Evolutionary conservation across 2,113 vertebrate species (phyloP), one percentile per base, ranked within the genome.

Genomic region (Nanorana parkeri): DNA sequence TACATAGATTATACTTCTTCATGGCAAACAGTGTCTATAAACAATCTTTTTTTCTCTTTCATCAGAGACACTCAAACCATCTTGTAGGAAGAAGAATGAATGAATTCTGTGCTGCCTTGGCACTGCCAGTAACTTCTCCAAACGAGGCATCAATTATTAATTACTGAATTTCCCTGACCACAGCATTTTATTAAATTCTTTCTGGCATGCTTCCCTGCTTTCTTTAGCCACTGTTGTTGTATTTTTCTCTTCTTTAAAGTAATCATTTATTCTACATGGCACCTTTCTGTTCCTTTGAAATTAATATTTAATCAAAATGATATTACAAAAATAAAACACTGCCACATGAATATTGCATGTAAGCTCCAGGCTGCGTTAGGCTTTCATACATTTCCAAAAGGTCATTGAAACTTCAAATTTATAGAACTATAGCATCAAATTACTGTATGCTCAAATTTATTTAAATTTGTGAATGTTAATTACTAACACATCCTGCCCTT

Each of bases 241-340:
- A 51, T 81, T 54, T 71, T 52, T 29, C 32, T 32, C 4, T 41
- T 75, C 52, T 76, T 75, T 83, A 67, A 80, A 76, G 72, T 55
- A 83, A 83, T 83, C 72, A 76, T 83, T 83, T 76, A 76, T 83
- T 71, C 80, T 83, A 83, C 80, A 83, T 83, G 80, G 71, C 80
- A 83, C 80, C 80, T 83, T 83, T 83, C 80, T 52, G 61, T 76
- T 83, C 80, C 80, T 83, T 76, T 75, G 63, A 83, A 83, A 83
- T 83, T 76, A 83, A 83, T 83, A 83, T 83, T 83, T 83, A 83
- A 83, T 83, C 72, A 83, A 83, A 83, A 76, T 83, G 80, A 83
- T 83, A 83, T 83, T 83, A 83, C 80, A 83, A 83, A 83, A 83
- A 83, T 83, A 83, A 83, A 83, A 83, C 80, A 83, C 80, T 54